phyloP scores from a whole-genome alignment of 2,113 vertebrate species.

The human (Homo sapiens) region GRCh38 chr13:76528001-76528500 shows the following conservation, averaged over 20 bases:
- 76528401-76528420: neutral
- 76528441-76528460: neutral
- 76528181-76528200: slow-evolving; percentile 11
- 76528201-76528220: neutral
- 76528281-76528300: neutral
- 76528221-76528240: neutral
- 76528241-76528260: neutral
- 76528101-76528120: neutral
- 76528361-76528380: neutral
- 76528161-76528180: neutral
- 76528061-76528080: neutral
- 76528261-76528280: slow-evolving; percentile 5
- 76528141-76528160: neutral
- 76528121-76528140: neutral
- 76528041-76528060: neutral
- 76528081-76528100: neutral
- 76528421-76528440: neutral
- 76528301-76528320: neutral
- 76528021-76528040: too few species aligned
- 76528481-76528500: neutral
- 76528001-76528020: neutral
- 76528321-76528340: neutral
- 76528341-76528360: neutral
- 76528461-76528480: neutral
- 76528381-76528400: neutral